phyloP scores from a whole-genome alignment of 2,113 vertebrate genomes.

The Patagioenas fasciata region DNA sequence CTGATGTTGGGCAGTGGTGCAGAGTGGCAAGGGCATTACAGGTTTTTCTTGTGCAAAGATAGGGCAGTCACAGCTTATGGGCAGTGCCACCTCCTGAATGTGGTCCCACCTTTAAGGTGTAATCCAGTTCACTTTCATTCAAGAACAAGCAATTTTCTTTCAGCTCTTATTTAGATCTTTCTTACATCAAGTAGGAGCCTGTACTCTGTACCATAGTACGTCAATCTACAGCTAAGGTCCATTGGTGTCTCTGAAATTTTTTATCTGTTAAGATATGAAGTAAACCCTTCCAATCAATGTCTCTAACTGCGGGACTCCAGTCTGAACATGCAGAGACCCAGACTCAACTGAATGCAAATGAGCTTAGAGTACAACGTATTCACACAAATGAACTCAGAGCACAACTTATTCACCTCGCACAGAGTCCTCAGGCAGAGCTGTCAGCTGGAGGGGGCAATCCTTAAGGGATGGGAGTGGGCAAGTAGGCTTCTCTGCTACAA shows the following conservation, averaged over 20 bases:
- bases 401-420: background rate
- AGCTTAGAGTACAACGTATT: background rate
- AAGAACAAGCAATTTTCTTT: background rate
- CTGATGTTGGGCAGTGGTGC: fast-evolving
- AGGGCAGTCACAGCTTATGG: background rate
- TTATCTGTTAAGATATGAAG: background rate
- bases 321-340: background rate
- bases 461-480: background rate
- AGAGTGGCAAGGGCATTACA: background rate
- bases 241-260: background rate
- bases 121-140: background rate
- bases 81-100: background rate
- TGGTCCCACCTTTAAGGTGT: background rate
- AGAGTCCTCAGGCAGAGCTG: fast-evolving
- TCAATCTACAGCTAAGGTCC: background rate
- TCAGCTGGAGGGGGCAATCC: background rate
- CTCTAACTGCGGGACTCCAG: background rate
- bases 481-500: background rate
- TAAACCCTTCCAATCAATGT: background rate
- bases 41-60: background rate
- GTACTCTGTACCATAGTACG: background rate
- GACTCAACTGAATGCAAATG: background rate
- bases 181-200: background rate
- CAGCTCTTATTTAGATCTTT: background rate
- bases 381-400: background rate